phyloP scores from a whole-genome alignment of 2,797 vertebrate species.

The Malacoraja senta region DNA sequence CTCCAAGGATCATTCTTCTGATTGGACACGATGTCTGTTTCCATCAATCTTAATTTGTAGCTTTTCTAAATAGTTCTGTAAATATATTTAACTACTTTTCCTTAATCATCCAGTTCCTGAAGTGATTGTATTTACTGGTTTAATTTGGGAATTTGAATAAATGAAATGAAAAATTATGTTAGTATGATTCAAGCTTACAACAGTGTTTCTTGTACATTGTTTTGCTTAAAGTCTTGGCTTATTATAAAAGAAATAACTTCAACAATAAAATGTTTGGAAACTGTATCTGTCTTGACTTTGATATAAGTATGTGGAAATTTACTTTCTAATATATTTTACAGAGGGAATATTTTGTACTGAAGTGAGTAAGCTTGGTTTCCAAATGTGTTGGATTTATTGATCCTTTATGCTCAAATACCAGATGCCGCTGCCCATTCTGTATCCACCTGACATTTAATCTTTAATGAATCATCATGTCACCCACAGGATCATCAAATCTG shows the following conservation, averaged over 20 bases:
- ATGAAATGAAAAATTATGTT: background rate
- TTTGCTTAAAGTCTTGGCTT: background rate
- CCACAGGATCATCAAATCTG: no score
- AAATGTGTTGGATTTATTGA: no score
- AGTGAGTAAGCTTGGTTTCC: no score
- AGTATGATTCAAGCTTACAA: background rate
- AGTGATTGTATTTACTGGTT: background rate
- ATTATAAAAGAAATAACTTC: background rate
- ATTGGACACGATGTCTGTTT: background rate
- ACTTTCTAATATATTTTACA: background rate
- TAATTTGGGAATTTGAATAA: background rate
- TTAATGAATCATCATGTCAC: no score
- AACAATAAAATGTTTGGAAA: slow-evolving; percentile 1
- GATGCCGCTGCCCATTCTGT: no score
- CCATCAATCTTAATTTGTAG: background rate
- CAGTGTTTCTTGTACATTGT: background rate
- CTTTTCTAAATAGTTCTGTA: background rate
- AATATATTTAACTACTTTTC: background rate
- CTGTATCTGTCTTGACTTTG: slow-evolving; percentile 27
- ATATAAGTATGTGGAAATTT: background rate
- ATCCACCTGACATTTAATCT: no score
- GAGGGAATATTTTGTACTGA: background rate
- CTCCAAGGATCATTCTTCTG: background rate
- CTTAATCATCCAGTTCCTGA: background rate
- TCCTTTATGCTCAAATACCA: no score